Percentiles rank a stretch among this genome's conserved stretches.
Conservation (phyloP, 2,888 invertebrate species). For the Hydroisotoma schaefferi region DNA sequence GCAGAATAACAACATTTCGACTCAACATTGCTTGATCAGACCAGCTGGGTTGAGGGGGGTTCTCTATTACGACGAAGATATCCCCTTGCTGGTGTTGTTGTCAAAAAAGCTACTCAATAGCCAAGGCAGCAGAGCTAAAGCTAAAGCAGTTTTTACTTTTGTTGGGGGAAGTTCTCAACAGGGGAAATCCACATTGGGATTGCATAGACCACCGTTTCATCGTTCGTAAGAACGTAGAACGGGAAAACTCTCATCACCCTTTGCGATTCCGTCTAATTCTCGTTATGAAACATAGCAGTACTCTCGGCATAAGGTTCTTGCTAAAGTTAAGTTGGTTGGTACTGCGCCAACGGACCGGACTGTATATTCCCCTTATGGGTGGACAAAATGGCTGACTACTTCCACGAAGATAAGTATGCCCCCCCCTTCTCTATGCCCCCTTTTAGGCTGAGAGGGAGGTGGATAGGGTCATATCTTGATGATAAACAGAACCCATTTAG, state of each 20-base stretch:
- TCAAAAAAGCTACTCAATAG: slow-evolving; percentile 17
- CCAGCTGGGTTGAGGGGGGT: slow-evolving; percentile 35
- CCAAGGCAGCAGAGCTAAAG: too few species aligned
- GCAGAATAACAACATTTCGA: slow-evolving; percentile 5
- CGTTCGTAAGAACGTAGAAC: too few species aligned
- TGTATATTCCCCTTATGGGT: slow-evolving; percentile 10
- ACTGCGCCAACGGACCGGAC: slow-evolving; percentile 6
- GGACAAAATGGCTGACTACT: slow-evolving; percentile 39
- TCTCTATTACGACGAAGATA: slow-evolving; percentile 12
- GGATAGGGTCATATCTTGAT: too few species aligned
- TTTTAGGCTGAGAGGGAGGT: too few species aligned
- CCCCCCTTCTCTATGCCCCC: too few species aligned
- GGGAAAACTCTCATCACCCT: slow-evolving; percentile 1
- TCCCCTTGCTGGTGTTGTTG: slow-evolving; percentile 20
- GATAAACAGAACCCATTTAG: too few species aligned
- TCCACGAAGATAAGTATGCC: too few species aligned
- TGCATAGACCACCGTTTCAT: neutral
- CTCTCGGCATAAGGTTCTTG: too few species aligned
- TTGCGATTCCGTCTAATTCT: neutral
- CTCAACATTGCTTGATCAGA: too few species aligned
- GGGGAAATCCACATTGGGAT: slow-evolving; percentile 13
- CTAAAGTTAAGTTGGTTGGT: too few species aligned
- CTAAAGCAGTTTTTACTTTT: neutral
- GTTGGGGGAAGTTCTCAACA: slow-evolving; percentile 16
- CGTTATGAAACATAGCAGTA: neutral